These are phyloP conservation scores for Drosophila grimshawi DNA, from an alignment of 1,140 invertebrate genomes.

Conservation along the genomic window DNA sequence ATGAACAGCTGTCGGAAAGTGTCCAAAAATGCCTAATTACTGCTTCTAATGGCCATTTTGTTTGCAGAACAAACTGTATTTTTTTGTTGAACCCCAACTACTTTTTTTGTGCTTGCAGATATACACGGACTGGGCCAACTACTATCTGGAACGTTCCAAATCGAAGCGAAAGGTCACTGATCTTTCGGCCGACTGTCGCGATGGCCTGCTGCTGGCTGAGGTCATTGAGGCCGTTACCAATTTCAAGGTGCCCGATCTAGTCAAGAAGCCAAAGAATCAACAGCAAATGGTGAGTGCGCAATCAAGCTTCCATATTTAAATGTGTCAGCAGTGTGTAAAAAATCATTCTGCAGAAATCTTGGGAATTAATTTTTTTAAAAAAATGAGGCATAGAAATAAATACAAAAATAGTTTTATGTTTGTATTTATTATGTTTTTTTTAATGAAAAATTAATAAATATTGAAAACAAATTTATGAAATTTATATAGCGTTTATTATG, in stretches of 20 bases:
- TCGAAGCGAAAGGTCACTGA: slow-evolving; percentile 93
- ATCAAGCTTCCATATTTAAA: not conserved
- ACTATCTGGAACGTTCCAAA: slow-evolving; percentile 96
- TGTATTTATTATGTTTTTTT: no score
- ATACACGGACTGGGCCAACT: slow-evolving; percentile 99
- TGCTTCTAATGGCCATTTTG: slow-evolving; percentile 55
- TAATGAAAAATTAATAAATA: no score
- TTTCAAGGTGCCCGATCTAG: slow-evolving; percentile 94
- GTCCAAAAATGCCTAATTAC: slow-evolving; percentile 59
- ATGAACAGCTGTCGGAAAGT: slow-evolving; percentile 52
- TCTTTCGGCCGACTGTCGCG: slow-evolving; percentile 94
- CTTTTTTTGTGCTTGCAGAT: slow-evolving; percentile 88
- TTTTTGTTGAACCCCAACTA: slow-evolving; percentile 17
- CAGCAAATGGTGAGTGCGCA: slow-evolving; percentile 94
- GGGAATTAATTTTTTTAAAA: no score
- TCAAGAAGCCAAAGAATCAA: slow-evolving; percentile 93
- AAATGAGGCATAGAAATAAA: no score
- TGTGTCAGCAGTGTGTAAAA: no score
- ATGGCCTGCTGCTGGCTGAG: slow-evolving; percentile 95
- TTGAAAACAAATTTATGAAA: no score
- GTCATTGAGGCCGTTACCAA: slow-evolving; percentile 97
- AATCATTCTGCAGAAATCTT: no score
- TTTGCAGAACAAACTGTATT: slow-evolving; percentile 21
- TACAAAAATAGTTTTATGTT: no score
- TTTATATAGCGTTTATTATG: no score